A percentile compares a stretch with the other conserved stretches of the same genome.
Conservation (phyloP, 2,888 invertebrate species). For the Paralinhomoeus sp. region DNA sequence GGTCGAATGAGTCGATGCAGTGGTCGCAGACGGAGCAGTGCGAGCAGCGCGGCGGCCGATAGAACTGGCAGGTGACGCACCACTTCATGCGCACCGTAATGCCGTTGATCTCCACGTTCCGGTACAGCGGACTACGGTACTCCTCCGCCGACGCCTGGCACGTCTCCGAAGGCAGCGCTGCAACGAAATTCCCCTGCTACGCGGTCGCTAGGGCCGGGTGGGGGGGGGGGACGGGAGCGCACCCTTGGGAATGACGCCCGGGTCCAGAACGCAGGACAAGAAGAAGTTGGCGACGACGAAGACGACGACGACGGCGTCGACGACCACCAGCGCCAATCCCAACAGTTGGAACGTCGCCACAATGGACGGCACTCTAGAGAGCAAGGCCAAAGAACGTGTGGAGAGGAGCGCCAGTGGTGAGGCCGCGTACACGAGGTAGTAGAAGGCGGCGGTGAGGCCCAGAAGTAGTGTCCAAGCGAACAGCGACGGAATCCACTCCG, state of each 20-base stretch:
- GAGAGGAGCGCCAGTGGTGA: neutral
- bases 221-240: neutral
- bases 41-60: conserved; percentile 90
- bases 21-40: conserved; percentile 98
- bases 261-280: conserved; percentile 71
- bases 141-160: conserved; percentile 72
- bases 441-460: conserved; percentile 75
- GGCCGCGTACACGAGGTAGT: conserved; percentile 73
- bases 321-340: conserved; percentile 38
- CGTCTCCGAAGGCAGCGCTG: neutral
- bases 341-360: conserved; percentile 4
- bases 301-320: conserved; percentile 78
- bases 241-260: conserved; percentile 11
- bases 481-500: conserved; percentile 57
- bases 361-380: neutral
- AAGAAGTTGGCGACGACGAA: conserved; percentile 96
- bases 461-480: conserved; percentile 90
- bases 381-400: neutral
- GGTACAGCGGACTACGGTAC: conserved; percentile 64
- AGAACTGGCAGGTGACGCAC: conserved; percentile 97
- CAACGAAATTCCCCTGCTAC: neutral
- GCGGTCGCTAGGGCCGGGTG: neutral
- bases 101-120: conserved; percentile 72
- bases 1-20: conserved; percentile 69
- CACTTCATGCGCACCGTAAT: conserved; percentile 98